A percentile compares a stretch with the other conserved stretches of the same genome.
Conservation (phyloP, 2,888 invertebrate genomes). For the Athalia circularis region DNA sequence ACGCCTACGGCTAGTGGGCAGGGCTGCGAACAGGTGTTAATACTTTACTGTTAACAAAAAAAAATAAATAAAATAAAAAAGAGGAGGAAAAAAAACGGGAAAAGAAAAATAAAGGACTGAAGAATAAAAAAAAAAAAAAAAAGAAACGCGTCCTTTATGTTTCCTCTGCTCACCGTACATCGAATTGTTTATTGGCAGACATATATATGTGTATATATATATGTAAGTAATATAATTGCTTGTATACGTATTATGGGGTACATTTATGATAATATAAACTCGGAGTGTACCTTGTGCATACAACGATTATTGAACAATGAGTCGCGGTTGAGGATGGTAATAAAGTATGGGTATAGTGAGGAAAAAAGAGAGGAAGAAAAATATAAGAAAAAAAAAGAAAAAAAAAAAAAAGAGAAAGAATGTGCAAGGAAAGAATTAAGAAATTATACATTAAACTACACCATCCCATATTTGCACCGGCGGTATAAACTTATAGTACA, state of each 20-base stretch:
- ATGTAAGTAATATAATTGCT: background rate
- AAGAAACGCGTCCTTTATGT: background rate
- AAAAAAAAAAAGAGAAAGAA: too few relatives aligned
- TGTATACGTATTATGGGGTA: background rate
- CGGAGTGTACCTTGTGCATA: background rate
- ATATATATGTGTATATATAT: background rate
- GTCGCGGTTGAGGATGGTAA: too few relatives aligned
- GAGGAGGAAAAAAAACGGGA: background rate
- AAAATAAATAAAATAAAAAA: background rate
- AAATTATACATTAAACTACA: too few relatives aligned
- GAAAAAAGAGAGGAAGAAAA: too few relatives aligned
- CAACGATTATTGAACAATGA: background rate
- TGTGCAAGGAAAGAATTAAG: too few relatives aligned
- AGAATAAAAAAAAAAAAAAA: background rate
- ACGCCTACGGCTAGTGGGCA: conserved; percentile 38
- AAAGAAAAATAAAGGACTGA: background rate
- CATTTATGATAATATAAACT: background rate
- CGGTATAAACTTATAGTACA: too few relatives aligned
- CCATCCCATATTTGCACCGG: too few relatives aligned
- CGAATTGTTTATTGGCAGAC: background rate
- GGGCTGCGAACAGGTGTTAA: conserved; percentile 41
- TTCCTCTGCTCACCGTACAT: background rate
- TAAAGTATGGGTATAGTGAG: too few relatives aligned
- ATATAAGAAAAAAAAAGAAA: too few relatives aligned
- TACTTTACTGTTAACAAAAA: conserved; percentile 40